Evolutionary conservation across 2,797 vertebrate species (phyloP).

Genomic region (Gephyroberyx darwinii): DNA sequence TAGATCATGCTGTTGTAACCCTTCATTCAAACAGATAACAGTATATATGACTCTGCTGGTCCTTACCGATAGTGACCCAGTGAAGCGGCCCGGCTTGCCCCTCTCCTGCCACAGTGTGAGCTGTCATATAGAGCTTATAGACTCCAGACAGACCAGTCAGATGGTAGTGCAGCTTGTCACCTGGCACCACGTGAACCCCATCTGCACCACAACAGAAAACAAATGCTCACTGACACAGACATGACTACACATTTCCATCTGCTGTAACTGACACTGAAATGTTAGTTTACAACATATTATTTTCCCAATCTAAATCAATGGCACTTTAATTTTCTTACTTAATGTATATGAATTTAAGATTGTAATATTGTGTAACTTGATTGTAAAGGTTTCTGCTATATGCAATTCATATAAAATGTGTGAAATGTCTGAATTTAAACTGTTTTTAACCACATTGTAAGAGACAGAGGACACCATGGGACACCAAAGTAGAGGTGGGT

Average conservation of each 20-base stretch:
- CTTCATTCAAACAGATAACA: background rate
- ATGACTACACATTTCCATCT: background rate
- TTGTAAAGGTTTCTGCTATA: too few species aligned
- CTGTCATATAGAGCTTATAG: background rate
- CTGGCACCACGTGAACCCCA: background rate
- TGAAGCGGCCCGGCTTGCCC: background rate
- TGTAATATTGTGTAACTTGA: too few species aligned
- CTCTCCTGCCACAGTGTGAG: conserved; percentile 23
- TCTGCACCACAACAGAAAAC: background rate
- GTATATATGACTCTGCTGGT: background rate
- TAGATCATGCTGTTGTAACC: background rate
- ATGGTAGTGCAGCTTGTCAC: background rate
- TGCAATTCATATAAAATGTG: too few species aligned
- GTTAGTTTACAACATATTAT: background rate
- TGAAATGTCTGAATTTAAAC: too few species aligned
- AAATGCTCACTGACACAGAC: background rate
- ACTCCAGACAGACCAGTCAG: conserved; percentile 3
- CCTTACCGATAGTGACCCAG: conserved; percentile 1
- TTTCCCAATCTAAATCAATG: too few species aligned
- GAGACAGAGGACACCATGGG: too few species aligned
- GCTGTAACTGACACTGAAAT: background rate
- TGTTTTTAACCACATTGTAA: too few species aligned
- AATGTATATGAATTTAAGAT: too few species aligned
- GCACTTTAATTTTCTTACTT: too few species aligned
- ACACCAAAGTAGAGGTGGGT: too few species aligned